Evolutionary conservation across 92 coral and sea anemone species (phyloP).

Genomic region (Micromussa lordhowensis): DNA sequence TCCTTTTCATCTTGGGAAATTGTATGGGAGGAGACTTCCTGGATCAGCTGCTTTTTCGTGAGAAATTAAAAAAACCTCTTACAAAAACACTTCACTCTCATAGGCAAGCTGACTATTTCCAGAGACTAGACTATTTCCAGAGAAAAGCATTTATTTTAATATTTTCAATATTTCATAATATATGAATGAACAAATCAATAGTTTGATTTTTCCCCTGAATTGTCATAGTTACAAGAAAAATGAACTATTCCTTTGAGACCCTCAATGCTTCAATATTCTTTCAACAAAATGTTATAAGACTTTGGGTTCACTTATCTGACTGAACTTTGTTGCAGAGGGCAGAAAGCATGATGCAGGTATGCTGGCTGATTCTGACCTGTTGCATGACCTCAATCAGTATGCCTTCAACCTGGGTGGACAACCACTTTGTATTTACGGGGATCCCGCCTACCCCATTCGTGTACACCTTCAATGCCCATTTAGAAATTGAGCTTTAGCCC

Average conservation of each 20-base stretch:
- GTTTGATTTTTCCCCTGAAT: conserved; percentile 12
- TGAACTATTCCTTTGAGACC: no score
- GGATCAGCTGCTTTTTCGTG: no score
- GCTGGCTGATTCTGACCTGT: no score
- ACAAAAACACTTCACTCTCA: conserved; percentile 13
- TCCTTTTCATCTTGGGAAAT: not conserved
- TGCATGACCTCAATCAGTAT: no score
- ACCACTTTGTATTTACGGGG: no score
- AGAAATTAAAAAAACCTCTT: no score
- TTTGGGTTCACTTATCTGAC: conserved; percentile 13
- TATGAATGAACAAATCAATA: no score
- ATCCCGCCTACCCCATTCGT: conserved; percentile 31
- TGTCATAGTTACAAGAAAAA: no score
- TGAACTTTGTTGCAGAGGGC: conserved; percentile 35
- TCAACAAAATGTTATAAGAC: conserved; percentile 18
- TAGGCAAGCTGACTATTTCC: no score
- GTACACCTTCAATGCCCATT: conserved; percentile 33
- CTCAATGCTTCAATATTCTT: no score
- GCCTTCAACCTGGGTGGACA: no score
- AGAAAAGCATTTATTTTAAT: conserved; percentile 5
- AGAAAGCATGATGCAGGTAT: conserved; percentile 36
- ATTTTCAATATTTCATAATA: conserved; percentile 6
- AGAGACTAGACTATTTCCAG: not conserved
- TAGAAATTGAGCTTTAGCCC: conserved; percentile 32
- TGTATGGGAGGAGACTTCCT: no score